phyloP scores from a whole-genome alignment of 2,888 invertebrate genomes.

The Melieria omissa region DNA sequence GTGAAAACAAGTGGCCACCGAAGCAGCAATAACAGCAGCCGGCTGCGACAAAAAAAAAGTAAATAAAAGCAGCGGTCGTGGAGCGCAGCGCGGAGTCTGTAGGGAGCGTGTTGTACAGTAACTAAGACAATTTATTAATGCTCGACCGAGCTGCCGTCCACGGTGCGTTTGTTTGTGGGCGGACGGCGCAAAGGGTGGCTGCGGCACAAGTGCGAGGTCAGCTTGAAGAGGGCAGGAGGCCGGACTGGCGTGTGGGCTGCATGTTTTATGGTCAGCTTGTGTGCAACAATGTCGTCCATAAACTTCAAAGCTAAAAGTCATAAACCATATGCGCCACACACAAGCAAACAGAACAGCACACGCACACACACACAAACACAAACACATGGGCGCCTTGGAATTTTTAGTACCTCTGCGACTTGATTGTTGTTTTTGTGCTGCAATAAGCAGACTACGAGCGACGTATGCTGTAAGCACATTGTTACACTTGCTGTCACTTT shows the following conservation, averaged over 20 bases:
- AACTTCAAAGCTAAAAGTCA: constrained; percentile 28
- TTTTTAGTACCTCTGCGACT: background rate
- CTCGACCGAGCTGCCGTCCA: background rate
- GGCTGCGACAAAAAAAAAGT: background rate
- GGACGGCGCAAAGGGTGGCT: background rate
- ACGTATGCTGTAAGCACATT: background rate
- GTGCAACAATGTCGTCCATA: constrained; percentile 25
- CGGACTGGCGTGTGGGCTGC: background rate
- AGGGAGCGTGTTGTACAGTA: constrained; percentile 5
- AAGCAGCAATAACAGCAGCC: background rate
- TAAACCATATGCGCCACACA: constrained; percentile 19
- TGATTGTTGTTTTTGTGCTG: background rate
- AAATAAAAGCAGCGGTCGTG: constrained; percentile 14
- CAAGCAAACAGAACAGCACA: background rate
- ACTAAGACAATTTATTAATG: constrained; percentile 30
- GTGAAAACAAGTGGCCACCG: background rate
- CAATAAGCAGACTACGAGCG: constrained; percentile 2
- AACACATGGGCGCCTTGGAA: background rate
- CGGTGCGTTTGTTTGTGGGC: background rate
- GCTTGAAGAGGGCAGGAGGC: too few relatives aligned
- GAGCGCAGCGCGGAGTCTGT: background rate
- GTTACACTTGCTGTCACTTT: background rate
- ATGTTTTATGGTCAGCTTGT: constrained; percentile 31
- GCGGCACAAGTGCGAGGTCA: too few relatives aligned
- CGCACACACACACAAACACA: background rate